phyloP scores from a whole-genome alignment of 2,113 vertebrate genomes.

The Henicopernis longicauda region DNA sequence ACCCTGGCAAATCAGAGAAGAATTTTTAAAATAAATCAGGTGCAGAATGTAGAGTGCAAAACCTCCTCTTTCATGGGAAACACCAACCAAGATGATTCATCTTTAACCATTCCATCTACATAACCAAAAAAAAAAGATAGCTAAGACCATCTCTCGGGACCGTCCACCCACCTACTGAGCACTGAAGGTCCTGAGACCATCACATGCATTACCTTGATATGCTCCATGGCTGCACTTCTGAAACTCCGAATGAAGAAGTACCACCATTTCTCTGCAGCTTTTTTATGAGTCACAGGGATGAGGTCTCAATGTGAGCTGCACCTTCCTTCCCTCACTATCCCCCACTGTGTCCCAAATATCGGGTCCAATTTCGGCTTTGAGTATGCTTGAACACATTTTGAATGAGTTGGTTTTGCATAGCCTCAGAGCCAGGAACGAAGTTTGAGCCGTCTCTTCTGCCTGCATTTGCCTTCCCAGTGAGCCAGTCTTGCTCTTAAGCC shows the following conservation, averaged over 20 bases:
- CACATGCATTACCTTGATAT: background rate
- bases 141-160: background rate
- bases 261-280: background rate
- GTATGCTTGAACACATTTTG: background rate
- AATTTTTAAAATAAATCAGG: background rate
- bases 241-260: background rate
- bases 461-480: background rate
- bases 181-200: background rate
- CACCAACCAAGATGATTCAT: background rate
- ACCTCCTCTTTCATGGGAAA: background rate
- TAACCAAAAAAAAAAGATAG: background rate
- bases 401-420: background rate
- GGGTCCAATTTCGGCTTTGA: background rate
- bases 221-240: background rate
- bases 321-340: background rate
- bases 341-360: too few relatives aligned
- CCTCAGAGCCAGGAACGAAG: background rate
- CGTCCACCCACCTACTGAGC: too few relatives aligned
- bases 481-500: background rate
- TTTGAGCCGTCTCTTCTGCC: background rate
- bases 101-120: background rate
- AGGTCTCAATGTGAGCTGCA: background rate
- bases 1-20: background rate
- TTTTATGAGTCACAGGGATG: background rate
- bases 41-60: fast-evolving